Conservation (phyloP, 2,888 invertebrate species). For the Leptinotarsa peninsularis region DNA sequence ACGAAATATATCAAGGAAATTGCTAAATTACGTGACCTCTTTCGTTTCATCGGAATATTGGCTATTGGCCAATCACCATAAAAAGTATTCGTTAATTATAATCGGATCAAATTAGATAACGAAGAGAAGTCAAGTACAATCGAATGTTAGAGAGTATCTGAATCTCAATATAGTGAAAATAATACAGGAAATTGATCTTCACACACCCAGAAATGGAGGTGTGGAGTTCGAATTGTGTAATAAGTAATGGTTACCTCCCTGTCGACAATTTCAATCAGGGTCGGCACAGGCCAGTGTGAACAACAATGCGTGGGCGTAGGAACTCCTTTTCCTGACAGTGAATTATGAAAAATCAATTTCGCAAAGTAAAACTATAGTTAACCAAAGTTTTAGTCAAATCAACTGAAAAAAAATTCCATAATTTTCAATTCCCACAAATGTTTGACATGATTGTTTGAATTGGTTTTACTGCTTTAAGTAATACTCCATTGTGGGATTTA, state of each 20-base stretch:
- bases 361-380: too few relatives aligned
- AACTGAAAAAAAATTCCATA: too few relatives aligned
- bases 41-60: not conserved
- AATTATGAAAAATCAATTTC: too few relatives aligned
- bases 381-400: too few relatives aligned
- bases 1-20: not conserved
- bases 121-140: not conserved
- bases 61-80: not conserved
- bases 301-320: not conserved
- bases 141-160: not conserved
- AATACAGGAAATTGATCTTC: constrained; percentile 19
- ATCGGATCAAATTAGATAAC: constrained; percentile 12
- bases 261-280: not conserved
- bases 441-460: too few relatives aligned
- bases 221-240: constrained; percentile 13
- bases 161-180: not conserved
- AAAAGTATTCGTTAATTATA: constrained; percentile 2
- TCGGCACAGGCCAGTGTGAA: not conserved
- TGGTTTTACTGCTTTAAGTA: too few relatives aligned
- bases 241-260: constrained; percentile 8
- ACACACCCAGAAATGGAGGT: constrained; percentile 22
- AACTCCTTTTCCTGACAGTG: too few relatives aligned
- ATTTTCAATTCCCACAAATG: too few relatives aligned
- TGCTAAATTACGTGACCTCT: not conserved
- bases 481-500: too few relatives aligned